These are phyloP conservation scores for Squalus acanthias DNA, from an alignment of 2,797 vertebrate species.

Conservation along the genomic window DNA sequence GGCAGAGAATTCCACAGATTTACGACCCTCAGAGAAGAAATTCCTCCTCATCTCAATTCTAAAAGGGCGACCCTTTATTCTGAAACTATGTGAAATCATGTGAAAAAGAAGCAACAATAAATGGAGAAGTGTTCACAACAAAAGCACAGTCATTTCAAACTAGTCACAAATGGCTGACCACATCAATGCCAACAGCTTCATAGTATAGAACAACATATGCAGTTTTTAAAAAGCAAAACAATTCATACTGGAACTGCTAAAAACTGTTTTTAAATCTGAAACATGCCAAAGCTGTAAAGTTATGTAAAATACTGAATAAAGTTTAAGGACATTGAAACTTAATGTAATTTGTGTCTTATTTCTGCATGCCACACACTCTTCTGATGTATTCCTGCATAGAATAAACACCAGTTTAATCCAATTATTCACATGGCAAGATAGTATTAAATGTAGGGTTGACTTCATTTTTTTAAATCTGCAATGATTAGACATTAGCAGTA, in stretches of 20 bases:
- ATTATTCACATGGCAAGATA: background rate
- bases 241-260: background rate
- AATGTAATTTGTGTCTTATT: background rate
- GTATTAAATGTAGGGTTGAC: background rate
- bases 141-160: background rate
- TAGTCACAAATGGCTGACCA: background rate
- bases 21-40: too few species aligned
- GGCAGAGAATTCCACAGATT: too few species aligned
- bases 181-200: background rate
- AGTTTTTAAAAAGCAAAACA: background rate
- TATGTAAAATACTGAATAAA: background rate
- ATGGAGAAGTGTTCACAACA: background rate
- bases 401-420: background rate
- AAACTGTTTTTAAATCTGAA: background rate
- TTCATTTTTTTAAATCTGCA: background rate
- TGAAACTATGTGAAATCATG: background rate
- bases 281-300: background rate
- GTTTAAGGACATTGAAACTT: background rate
- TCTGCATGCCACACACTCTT: background rate
- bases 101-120: background rate
- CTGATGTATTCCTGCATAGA: background rate
- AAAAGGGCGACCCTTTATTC: too few species aligned
- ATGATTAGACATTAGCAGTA: background rate
- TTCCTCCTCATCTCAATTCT: too few species aligned
- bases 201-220: background rate